These are phyloP conservation scores for Orycteropus afer DNA, from an alignment of 2,113 vertebrate genomes.

Conservation along the genomic window DNA sequence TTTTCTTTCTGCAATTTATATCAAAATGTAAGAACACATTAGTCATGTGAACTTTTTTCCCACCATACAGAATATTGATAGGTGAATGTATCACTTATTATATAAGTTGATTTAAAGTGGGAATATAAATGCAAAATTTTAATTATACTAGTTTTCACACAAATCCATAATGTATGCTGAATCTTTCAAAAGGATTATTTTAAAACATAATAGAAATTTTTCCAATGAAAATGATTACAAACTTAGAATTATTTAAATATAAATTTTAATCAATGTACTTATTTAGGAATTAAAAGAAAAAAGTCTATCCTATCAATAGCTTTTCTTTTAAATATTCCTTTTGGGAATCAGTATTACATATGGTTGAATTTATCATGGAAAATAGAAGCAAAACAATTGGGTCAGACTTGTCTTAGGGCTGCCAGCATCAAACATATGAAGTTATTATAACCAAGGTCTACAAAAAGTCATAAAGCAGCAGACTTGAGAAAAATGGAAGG, in stretches of 20 bases:
- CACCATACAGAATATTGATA: neutral
- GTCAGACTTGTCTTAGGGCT: slow-evolving; percentile 53
- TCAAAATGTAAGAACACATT: neutral
- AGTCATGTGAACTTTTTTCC: neutral
- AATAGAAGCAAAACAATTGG: slow-evolving; percentile 58
- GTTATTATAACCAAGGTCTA: slow-evolving; percentile 74
- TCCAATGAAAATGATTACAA: neutral
- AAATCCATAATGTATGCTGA: neutral
- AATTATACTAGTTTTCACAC: neutral
- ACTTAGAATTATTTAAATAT: slow-evolving; percentile 43
- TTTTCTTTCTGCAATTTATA: neutral
- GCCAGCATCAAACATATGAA: slow-evolving; percentile 65
- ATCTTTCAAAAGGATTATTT: neutral
- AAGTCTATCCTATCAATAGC: neutral
- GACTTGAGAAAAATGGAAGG: slow-evolving; percentile 75
- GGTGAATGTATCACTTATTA: neutral
- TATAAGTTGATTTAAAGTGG: neutral
- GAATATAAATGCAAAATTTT: neutral
- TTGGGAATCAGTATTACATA: slow-evolving; percentile 24
- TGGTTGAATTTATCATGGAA: slow-evolving; percentile 62
- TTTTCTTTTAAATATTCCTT: slow-evolving; percentile 27
- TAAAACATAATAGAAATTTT: neutral
- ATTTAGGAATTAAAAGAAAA: neutral
- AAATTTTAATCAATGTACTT: neutral
- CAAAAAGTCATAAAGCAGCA: slow-evolving; percentile 69